Percentiles rank a stretch among this genome's conserved stretches.
These are phyloP conservation scores for Hippocampus zosterae DNA, from an alignment of 2,113 vertebrate species.

Conservation along the genomic window DNA sequence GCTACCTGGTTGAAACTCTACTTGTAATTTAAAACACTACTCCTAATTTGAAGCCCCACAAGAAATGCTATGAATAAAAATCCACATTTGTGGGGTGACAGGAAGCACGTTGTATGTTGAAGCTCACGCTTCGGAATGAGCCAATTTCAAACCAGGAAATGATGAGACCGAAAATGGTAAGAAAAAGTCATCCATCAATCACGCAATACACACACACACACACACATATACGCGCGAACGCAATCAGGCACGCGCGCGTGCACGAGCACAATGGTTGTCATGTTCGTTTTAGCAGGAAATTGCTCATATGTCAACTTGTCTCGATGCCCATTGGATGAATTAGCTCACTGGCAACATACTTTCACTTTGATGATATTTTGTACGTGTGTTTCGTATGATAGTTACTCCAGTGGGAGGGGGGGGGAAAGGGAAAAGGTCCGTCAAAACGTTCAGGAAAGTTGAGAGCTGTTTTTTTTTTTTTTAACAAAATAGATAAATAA, in stretches of 20 bases:
- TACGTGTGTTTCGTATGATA: neutral
- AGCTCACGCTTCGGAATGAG: neutral
- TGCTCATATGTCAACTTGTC: neutral
- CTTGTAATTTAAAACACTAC: neutral
- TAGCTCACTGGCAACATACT: neutral
- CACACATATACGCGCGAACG: neutral
- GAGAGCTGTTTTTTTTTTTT: neutral
- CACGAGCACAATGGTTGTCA: neutral
- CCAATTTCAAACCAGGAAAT: neutral
- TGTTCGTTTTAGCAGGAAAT: slow-evolving; percentile 1
- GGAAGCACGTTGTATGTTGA: neutral
- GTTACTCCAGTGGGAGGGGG: neutral
- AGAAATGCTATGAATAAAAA: neutral
- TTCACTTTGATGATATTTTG: neutral
- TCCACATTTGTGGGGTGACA: neutral
- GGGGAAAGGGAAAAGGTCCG: too few species aligned
- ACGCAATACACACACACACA: neutral
- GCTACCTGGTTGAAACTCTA: neutral
- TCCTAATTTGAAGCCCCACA: neutral
- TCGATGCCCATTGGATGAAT: neutral
- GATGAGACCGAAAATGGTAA: neutral
- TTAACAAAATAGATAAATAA: too few species aligned
- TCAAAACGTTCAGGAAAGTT: too few species aligned
- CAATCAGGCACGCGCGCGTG: neutral
- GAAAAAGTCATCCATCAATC: neutral